Evolutionary conservation across 1,140 invertebrate genomes (phyloP), one percentile per base, ranked within the genome.

Genomic region (Pachyrhynchus sulphureomaculatus): DNA sequence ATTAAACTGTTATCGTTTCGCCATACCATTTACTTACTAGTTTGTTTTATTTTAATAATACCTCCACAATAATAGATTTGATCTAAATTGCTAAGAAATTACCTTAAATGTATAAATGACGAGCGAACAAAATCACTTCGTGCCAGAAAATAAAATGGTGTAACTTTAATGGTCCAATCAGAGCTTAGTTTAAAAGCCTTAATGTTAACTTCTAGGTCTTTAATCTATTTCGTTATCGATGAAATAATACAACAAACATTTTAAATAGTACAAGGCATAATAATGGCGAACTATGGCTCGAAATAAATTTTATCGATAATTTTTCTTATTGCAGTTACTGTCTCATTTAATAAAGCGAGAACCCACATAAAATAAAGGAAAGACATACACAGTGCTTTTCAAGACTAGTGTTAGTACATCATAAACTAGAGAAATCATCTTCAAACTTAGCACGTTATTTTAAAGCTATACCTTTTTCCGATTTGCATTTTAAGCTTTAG

Each of bases 81-180:
- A 60, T 60, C 57, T 51, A 51, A 60, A 60, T 60, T 36, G 57
- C 48, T 32, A 42, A 60, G 57, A 60, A 60, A 60, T 60, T 60
- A 44, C 57, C 47, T 53, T 44, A 52, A 60, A 60, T 60, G 47
- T 60, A 60, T 60, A 60, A 60, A 60, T 60, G 57, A 60, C 57
- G 57, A 60, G 57, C 57, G 57, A 44, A 42, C 36, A 60, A 60
- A 60, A 52, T 53, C 47, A 52, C 49, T 60, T 60, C 57, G 57
- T 60, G 57, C 57, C 45, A 44, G 29, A 20, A 52, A 29, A 37
- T 33, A 42, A 53, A 52, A 26, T 24, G 44, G 17, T 60, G 57
- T 60, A 52, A 45, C 47, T 52, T 41, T 60, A 60, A 60, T 60
- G 57, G 47, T 26, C 48, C 57, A 60, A 60, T 60, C 57, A 60